These are phyloP conservation scores for Popillia japonica DNA, from an alignment of 1,140 invertebrate species.

Conservation along the genomic window DNA sequence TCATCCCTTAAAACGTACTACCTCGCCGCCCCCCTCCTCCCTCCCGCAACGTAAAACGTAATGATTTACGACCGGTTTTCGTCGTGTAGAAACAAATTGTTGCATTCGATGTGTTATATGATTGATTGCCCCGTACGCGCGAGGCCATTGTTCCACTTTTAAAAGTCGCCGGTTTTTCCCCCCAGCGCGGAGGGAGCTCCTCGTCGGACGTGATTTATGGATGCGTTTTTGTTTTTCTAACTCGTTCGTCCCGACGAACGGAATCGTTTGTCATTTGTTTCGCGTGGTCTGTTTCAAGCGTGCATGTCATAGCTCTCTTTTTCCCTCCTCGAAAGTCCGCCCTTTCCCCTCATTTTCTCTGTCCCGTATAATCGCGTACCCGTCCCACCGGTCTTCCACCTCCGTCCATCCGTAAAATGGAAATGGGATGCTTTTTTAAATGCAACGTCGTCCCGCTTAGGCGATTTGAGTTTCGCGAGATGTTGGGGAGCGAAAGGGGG, in stretches of 20 bases:
- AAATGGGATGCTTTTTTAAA: not conserved
- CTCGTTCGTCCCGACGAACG: constrained; percentile 7
- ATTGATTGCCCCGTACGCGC: constrained; percentile 2
- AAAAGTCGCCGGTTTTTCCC: not conserved
- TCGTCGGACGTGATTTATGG: not conserved
- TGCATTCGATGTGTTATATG: constrained; percentile 11
- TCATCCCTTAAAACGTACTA: not conserved
- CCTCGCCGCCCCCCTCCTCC: not conserved
- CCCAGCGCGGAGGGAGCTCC: not conserved
- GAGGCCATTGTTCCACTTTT: constrained; percentile 9
- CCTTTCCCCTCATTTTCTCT: not conserved
- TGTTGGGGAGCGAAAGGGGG: not conserved
- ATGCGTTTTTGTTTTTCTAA: constrained; percentile 18
- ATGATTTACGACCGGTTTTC: not conserved
- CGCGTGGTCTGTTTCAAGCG: constrained; percentile 1
- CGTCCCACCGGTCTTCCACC: not conserved
- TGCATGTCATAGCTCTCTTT: not conserved
- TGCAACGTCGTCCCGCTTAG: not conserved
- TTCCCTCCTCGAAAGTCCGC: not conserved
- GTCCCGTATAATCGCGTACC: not conserved
- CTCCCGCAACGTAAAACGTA: not conserved
- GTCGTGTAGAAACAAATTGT: constrained; percentile 10
- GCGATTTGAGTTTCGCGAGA: not conserved
- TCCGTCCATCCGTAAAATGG: not conserved
- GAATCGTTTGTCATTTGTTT: constrained; percentile 18